Percentiles rank a stretch among this genome's conserved stretches.
These are phyloP conservation scores for Masticophis lateralis DNA, from an alignment of 2,797 vertebrate species.

Conservation along the genomic window DNA sequence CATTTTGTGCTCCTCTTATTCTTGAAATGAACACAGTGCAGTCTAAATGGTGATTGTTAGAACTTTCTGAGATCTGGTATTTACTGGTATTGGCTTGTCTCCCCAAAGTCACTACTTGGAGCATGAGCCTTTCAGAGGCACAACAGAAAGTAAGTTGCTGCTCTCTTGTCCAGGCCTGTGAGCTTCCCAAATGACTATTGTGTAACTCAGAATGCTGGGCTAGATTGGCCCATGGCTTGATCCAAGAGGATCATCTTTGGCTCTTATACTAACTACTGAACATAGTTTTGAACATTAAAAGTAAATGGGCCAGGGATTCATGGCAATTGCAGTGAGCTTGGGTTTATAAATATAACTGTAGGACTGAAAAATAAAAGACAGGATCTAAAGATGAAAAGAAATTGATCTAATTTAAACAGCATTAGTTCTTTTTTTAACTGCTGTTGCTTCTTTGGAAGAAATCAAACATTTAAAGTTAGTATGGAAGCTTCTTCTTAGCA, in stretches of 20 bases:
- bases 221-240: neutral
- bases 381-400: neutral
- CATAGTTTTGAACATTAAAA: neutral
- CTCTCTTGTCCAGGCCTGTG: neutral
- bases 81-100: neutral
- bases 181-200: neutral
- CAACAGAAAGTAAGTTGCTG: neutral
- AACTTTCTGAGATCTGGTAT: neutral
- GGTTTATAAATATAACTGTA: neutral
- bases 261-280: neutral
- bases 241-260: neutral
- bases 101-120: neutral
- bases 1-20: neutral
- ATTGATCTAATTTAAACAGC: neutral
- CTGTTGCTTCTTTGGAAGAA: neutral
- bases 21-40: neutral
- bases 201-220: neutral
- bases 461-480: neutral
- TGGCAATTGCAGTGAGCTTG: neutral
- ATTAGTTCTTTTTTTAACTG: neutral
- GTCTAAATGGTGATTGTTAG: neutral
- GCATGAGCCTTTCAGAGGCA: neutral
- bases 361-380: neutral
- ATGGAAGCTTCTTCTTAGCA: neutral
- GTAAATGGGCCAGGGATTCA: neutral